Percentiles rank a stretch among this genome's conserved stretches.
Evolutionary conservation across 2,888 invertebrate species (phyloP).

Genomic region (Rosalia funebris): DNA sequence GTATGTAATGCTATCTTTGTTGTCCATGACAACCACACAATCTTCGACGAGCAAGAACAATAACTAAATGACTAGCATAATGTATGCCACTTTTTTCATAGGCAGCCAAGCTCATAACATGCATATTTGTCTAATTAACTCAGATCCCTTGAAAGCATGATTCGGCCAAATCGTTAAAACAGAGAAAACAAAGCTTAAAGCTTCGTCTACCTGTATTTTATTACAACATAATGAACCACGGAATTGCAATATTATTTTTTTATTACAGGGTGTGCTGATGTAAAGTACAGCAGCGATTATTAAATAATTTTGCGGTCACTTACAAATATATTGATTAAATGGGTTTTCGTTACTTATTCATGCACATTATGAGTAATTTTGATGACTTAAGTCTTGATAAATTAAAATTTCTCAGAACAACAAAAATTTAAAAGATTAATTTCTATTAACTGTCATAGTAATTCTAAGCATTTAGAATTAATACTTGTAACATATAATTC

Average conservation of each 20-base stretch:
- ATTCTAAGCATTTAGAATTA: too few relatives aligned
- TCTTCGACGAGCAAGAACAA: conserved; percentile 57
- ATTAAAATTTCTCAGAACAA: too few relatives aligned
- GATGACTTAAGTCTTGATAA: too few relatives aligned
- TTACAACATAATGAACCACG: conserved; percentile 39
- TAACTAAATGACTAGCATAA: conserved; percentile 58
- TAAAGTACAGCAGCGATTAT: too few relatives aligned
- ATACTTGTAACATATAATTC: too few relatives aligned
- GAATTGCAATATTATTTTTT: conserved; percentile 41
- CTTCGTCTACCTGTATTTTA: conserved; percentile 38
- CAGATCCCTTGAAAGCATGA: conserved; percentile 52
- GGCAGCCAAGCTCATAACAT: conserved; percentile 49
- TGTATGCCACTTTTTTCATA: conserved; percentile 49
- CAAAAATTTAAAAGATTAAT: too few relatives aligned
- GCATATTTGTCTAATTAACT: conserved; percentile 56
- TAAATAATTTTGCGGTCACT: too few relatives aligned
- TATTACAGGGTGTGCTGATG: conserved; percentile 16
- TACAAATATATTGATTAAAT: too few relatives aligned
- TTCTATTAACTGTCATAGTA: too few relatives aligned
- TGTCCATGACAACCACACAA: conserved; percentile 55
- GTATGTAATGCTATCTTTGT: conserved; percentile 57
- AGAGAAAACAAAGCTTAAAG: conserved; percentile 29
- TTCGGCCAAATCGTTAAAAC: conserved; percentile 46
- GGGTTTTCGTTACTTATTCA: too few relatives aligned
- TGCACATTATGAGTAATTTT: too few relatives aligned